phyloP scores from a whole-genome alignment of 2,888 invertebrate species.

The Iselma pallidipennis region DNA sequence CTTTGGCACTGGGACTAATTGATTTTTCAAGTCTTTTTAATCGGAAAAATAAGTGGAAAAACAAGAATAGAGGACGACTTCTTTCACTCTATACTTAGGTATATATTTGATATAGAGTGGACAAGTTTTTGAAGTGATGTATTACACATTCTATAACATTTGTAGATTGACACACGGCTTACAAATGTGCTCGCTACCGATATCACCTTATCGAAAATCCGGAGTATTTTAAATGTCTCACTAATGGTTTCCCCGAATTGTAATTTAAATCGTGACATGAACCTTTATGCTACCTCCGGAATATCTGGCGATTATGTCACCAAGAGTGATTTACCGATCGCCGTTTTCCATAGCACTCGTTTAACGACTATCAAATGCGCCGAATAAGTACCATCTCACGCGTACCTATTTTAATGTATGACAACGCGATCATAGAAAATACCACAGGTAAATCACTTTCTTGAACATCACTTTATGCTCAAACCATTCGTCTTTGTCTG shows the following conservation, averaged over 20 bases:
- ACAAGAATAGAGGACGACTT: neutral
- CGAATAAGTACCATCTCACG: slow-evolving; percentile 20
- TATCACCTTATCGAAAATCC: slow-evolving; percentile 27
- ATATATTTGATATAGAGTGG: neutral
- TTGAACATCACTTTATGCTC: too few species aligned
- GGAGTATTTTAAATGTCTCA: slow-evolving; percentile 30
- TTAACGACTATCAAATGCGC: slow-evolving; percentile 27
- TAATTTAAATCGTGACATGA: slow-evolving; percentile 38
- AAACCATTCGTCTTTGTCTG: neutral
- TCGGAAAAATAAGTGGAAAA: neutral
- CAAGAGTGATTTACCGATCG: slow-evolving; percentile 36
- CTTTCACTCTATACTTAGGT: too few species aligned
- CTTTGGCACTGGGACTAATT: neutral
- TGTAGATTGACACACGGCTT: slow-evolving; percentile 10
- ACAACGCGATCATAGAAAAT: slow-evolving; percentile 16
- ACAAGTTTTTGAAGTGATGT: neutral
- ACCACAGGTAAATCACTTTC: too few species aligned
- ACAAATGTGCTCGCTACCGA: slow-evolving; percentile 17
- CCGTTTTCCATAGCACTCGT: slow-evolving; percentile 25
- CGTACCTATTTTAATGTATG: slow-evolving; percentile 18
- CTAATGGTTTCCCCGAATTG: slow-evolving; percentile 35
- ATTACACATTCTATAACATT: slow-evolving; percentile 3
- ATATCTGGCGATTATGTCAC: slow-evolving; percentile 39
- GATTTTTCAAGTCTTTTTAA: neutral
- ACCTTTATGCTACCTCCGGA: slow-evolving; percentile 37